A percentile compares a stretch with the other conserved stretches of the same genome.
phyloP scores from a whole-genome alignment of 2,888 invertebrate genomes.

The Acheta domesticus region DNA sequence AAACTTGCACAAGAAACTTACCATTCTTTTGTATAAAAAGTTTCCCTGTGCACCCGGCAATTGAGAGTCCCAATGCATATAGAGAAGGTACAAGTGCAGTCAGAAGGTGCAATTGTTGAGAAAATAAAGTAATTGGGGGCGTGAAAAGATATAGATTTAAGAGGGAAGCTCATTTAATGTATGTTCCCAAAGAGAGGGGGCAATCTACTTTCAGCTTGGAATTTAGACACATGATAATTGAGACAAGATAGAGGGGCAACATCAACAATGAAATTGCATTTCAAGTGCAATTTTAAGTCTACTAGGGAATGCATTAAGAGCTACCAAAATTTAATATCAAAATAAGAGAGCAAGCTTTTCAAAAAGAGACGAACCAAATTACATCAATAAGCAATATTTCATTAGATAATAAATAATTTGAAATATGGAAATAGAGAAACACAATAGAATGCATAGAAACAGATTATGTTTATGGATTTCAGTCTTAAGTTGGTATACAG shows the following conservation, averaged over 20 bases:
- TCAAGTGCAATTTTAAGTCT: slow-evolving; percentile 5
- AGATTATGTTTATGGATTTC: not conserved
- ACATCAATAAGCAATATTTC: slow-evolving; percentile 31
- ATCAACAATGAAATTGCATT: not conserved
- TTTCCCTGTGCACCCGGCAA: slow-evolving; percentile 40
- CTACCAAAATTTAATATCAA: slow-evolving; percentile 27
- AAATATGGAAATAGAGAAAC: slow-evolving; percentile 22
- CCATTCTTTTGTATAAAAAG: slow-evolving; percentile 40
- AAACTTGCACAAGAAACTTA: slow-evolving; percentile 39
- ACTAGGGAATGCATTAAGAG: slow-evolving; percentile 21
- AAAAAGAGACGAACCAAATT: slow-evolving; percentile 31
- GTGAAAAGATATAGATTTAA: slow-evolving; percentile 25
- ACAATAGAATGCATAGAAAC: not conserved
- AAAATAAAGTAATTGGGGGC: slow-evolving; percentile 31
- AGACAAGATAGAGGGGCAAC: slow-evolving; percentile 24
- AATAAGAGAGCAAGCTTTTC: slow-evolving; percentile 30
- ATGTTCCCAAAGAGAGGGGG: slow-evolving; percentile 10
- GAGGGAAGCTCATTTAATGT: slow-evolving; percentile 2
- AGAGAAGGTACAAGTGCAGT: slow-evolving; percentile 38
- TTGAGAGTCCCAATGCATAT: slow-evolving; percentile 39
- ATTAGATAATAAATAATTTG: slow-evolving; percentile 25
- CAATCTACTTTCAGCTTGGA: slow-evolving; percentile 1
- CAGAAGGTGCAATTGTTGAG: slow-evolving; percentile 38
- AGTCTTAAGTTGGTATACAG: slow-evolving; percentile 10
- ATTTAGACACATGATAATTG: slow-evolving; percentile 18